Evolutionary conservation across 1,140 invertebrate genomes (phyloP).

Genomic region (Drosophila nebulosa): DNA sequence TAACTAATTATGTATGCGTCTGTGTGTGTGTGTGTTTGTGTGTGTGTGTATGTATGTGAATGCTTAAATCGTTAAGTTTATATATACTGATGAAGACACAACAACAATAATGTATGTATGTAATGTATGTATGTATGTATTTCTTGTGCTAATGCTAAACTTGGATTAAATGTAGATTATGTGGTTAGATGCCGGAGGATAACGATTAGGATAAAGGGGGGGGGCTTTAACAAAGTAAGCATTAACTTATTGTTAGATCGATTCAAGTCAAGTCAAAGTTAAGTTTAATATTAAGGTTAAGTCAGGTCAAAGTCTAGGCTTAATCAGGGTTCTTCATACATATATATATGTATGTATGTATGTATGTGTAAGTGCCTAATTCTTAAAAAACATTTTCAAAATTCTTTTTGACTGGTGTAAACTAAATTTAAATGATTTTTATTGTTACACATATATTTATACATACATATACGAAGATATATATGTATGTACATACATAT

Average conservation of each 20-base stretch:
- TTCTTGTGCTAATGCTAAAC: neutral
- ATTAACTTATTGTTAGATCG: neutral
- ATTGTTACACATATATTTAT: constrained; percentile 30
- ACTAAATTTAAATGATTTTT: constrained; percentile 45
- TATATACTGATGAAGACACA: constrained; percentile 59
- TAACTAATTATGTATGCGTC: constrained; percentile 4
- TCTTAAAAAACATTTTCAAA: constrained; percentile 27
- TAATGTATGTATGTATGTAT: neutral
- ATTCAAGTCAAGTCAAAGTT: neutral
- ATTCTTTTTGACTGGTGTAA: constrained; percentile 12
- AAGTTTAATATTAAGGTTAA: neutral
- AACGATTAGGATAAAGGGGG: neutral
- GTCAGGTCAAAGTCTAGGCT: neutral
- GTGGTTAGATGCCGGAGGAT: neutral
- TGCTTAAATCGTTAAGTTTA: constrained; percentile 13
- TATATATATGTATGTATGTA: neutral
- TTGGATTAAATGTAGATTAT: neutral
- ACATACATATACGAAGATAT: neutral
- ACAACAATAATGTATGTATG: constrained; percentile 53
- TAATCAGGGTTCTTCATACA: neutral
- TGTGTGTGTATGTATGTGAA: constrained; percentile 1
- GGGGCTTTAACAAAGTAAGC: neutral
- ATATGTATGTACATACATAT: constrained; percentile 17
- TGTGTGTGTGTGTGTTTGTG: neutral
- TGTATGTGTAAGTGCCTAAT: constrained; percentile 15